Evolutionary conservation across 1,140 invertebrate genomes (phyloP), one percentile per base, ranked within the genome.

Genomic region (Tribolium madens): DNA sequence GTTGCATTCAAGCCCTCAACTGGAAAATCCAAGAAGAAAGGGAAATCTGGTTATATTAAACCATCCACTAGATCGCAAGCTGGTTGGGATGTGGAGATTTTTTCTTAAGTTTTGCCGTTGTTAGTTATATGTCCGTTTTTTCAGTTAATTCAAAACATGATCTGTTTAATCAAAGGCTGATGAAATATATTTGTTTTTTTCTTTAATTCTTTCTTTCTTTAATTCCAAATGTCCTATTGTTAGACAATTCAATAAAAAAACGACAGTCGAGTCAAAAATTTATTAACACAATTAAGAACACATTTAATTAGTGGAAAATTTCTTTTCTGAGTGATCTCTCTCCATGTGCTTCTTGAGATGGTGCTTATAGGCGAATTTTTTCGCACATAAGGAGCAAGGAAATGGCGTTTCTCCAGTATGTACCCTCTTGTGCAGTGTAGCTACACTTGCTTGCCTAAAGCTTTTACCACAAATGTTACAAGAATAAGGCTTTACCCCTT

Each of bases 381-480:
- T 64, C 3, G 33, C 57, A 13, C 57, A 64, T 1, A 33, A 64
- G 13, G 3, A 1, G 31, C 57, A 64, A 33, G 21, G 3, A 64
- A 64, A 64, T 6, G 57, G 57, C 6, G 57, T 64, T 33, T 64
- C 57, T 64, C 26, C 26, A 0, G 57, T 64, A 18, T 64, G 57
- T 14, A 64, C 57, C 13, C 57, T 64, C 13, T 64, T 64, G 31
- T 64, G 57, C 13, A 33, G 5, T 4, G 21, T 31, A 1, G 26
- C 21, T 5, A 64, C 57, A 15, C 57, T 12, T 13, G 21, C 57
- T 14, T 64, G 57, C 21, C 21, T 31, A 10, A 64, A 64, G 9
- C 12, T 64, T 64, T 64, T 64, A 0, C 57, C 57, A 15, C 57
- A 64, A 13, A 64, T 33, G 3, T 64, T 26, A 64, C 57, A 64